A percentile compares a stretch with the other conserved stretches of the same genome.
Conservation (phyloP, 2,888 invertebrate species). For the Drosophila paranaensis region DNA sequence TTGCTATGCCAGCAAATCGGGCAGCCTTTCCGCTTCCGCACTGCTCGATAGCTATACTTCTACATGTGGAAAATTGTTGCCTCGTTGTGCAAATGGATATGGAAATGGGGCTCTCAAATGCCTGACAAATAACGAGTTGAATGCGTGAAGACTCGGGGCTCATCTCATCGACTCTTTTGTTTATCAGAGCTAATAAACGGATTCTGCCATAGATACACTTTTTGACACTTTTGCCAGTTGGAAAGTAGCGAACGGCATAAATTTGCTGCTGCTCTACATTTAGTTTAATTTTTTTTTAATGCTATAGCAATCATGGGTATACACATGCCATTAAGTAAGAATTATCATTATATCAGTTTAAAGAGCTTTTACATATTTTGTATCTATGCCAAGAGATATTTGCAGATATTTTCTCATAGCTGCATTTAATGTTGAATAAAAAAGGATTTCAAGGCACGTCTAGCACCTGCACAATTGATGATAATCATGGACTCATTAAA, state of each 20-base stretch:
- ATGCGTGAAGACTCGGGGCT: conserved; percentile 30
- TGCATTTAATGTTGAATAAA: no score
- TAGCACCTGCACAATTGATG: not conserved
- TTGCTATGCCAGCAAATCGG: conserved; percentile 22
- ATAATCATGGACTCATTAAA: conserved; percentile 41
- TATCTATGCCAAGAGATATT: no score
- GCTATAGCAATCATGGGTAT: no score
- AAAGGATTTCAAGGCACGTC: not conserved
- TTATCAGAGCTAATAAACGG: conserved; percentile 21
- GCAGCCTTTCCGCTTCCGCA: not conserved
- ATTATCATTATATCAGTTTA: not conserved
- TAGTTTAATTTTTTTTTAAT: no score
- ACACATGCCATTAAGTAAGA: no score
- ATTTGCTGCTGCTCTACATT: not conserved
- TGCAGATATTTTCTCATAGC: not conserved
- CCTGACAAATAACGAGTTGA: conserved; percentile 16
- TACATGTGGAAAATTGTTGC: conserved; percentile 24
- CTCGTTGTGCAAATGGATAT: conserved; percentile 17
- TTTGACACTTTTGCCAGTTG: conserved; percentile 27
- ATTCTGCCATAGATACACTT: conserved; percentile 13
- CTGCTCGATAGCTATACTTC: not conserved
- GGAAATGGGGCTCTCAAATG: conserved; percentile 16
- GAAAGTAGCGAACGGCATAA: conserved; percentile 17
- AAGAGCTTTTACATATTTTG: no score
- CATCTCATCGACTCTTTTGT: conserved; percentile 41